Base-by-base conservation (phyloP, 1,140 invertebrate genomes). In the Papilio dardanus region DNA sequence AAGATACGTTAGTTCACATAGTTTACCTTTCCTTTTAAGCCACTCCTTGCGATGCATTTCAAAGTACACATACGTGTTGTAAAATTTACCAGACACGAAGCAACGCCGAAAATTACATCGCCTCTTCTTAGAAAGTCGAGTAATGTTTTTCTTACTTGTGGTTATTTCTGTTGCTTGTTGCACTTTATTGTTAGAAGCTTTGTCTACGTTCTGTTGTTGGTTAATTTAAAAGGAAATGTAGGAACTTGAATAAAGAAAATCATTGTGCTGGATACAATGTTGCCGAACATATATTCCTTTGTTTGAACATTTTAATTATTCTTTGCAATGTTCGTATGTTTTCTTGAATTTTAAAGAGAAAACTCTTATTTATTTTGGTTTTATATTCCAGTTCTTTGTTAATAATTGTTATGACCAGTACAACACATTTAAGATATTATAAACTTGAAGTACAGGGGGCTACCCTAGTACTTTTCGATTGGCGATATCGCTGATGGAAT, bases 81-180 rank as follows among this genome's bases (percentile, higher is more conserved):
- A 69, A 69, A 69, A 69, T 69, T 69, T 69, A 69, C 67, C 67
- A 69, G 67, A 69, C 67, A 69, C 67, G 67, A 24, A 69, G 67
- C 67, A 21, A 33, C 67, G 35, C 19, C 35, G 67, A 69, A 69
- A 69, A 69, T 69, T 69, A 69, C 67, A 69, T 69, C 19, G 67
- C 12, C 35, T 33, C 33, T 69, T 69, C 67, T 69, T 40, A 35
- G 67, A 69, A 69, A 69, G 19, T 40, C 21, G 33, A 54, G 50
- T 40, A 69, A 69, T 69, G 67, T 69, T 69, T 69, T 40, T 69
- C 67, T 40, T 68, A 40, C 66, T 69, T 69, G 67, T 69, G 21
- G 67, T 69, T 69, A 69, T 69, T 69, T 69, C 67, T 69, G 67
- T 69, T 28, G 67, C 33, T 68, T 33, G 30, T 68, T 33, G 30